Evolutionary conservation across 92 coral and sea anemone species (phyloP).

Genomic region (Epizoanthus fatuus): DNA sequence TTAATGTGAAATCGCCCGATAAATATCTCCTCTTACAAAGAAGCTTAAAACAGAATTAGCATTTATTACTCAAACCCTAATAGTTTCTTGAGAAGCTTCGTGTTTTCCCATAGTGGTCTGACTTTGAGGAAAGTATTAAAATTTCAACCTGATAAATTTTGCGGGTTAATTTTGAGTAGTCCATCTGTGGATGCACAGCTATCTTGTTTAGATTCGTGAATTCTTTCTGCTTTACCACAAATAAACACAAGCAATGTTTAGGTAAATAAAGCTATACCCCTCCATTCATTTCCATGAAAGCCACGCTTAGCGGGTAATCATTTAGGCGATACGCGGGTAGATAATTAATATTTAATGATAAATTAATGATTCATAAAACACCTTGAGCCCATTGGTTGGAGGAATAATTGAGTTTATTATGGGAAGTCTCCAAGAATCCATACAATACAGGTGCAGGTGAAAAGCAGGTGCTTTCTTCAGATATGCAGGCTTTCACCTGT

Average conservation of each 20-base stretch:
- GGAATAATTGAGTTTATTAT: constrained; percentile 87
- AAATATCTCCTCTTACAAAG: constrained; percentile 62
- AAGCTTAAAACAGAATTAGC: constrained; percentile 67
- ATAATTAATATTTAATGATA: constrained; percentile 91
- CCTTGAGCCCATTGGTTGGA: constrained; percentile 80
- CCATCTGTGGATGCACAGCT: constrained; percentile 69
- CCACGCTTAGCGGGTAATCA: constrained; percentile 94
- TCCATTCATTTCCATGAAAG: constrained; percentile 74
- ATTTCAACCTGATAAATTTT: constrained; percentile 87
- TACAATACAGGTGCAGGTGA: constrained; percentile 88
- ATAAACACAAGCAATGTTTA: constrained; percentile 92
- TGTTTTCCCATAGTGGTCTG: constrained; percentile 79
- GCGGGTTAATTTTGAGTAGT: constrained; percentile 82
- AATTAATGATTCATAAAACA: constrained; percentile 94
- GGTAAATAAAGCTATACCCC: constrained; percentile 86
- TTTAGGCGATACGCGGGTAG: constrained; percentile 89
- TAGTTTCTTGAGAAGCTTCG: constrained; percentile 41
- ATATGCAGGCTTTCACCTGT: constrained; percentile 68
- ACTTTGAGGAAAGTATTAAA: constrained; percentile 90
- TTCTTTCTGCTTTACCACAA: constrained; percentile 88
- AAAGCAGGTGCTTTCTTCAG: constrained; percentile 76
- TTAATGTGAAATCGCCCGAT: constrained; percentile 73
- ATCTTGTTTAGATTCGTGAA: constrained; percentile 90
- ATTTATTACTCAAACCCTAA: constrained; percentile 70
- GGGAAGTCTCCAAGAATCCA: constrained; percentile 67